phyloP scores from a whole-genome alignment of 2,113 vertebrate genomes.

The Porphyrio hochstetteri region DNA sequence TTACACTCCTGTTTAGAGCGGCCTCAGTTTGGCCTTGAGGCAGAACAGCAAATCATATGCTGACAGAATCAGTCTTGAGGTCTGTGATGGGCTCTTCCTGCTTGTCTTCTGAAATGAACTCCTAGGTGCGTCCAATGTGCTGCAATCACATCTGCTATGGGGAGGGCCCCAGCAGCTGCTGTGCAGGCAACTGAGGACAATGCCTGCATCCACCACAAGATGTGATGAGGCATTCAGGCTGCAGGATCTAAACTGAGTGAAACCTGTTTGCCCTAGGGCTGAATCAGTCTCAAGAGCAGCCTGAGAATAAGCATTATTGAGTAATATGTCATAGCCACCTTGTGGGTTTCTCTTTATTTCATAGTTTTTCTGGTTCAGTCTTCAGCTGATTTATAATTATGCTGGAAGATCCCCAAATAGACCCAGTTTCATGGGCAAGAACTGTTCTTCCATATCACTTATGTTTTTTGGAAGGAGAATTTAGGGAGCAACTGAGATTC shows the following conservation, averaged over 20 bases:
- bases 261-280: not conserved
- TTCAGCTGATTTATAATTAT: not conserved
- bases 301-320: not conserved
- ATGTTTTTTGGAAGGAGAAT: not conserved
- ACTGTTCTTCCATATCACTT: not conserved
- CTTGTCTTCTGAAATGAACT: not conserved
- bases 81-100: not conserved
- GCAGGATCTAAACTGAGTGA: not conserved
- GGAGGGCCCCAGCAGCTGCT: not conserved
- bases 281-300: not conserved
- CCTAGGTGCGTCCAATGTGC: accelerated
- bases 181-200: not conserved
- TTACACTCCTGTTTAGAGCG: not conserved
- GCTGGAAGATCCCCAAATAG: not conserved
- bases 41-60: not conserved
- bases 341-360: not conserved
- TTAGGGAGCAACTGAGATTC: not conserved
- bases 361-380: not conserved
- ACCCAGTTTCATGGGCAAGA: not conserved
- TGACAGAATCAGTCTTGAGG: not conserved
- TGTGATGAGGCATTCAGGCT: not conserved
- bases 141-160: not conserved
- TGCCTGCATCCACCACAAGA: not conserved
- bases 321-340: not conserved
- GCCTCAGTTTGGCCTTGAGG: not conserved